Evolutionary conservation across 2,888 invertebrate genomes (phyloP), one percentile per base, ranked within the genome.

Genomic region (Eristalis intricaria): DNA sequence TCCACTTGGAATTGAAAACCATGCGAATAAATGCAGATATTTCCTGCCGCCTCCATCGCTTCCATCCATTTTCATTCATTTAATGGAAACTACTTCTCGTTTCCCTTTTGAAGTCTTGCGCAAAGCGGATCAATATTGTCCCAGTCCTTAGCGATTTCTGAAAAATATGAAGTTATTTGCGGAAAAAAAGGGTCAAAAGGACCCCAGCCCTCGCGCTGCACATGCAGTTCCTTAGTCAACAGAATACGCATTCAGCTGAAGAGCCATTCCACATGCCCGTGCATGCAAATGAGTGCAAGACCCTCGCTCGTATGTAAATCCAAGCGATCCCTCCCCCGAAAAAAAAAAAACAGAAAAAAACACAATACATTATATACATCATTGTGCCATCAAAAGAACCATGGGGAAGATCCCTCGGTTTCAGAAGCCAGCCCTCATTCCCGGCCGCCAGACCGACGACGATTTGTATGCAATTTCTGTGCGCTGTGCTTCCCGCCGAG

Each of bases 381-480:
- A 13, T 71, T 70, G 70, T 78, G 38, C 70, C 63, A 64, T 79
- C 56, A 23, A 65, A 76, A 38, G 63, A 80, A 73, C 13, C 22
- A 26, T 35, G 56, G 71, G 76, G 76, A 81, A 80, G 81, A 85
- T 85, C 81, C 76, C 81, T 81, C 80, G 35, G 64, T 76, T 79
- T n/a, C 35, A n/a, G 43, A 71, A 23, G 56, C 73, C 40, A 85
- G 80, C 81, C 81, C 75, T 76, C 50, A 15, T 66, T 58, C 50
- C 50, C 19, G 4, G 13, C 19, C 50, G 50, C 5, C 15, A 70
- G 66, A 76, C 56, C 71, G 58, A 58, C 71, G 58, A 58, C 70
- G 76, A 76, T 81, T 82, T 77, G 77, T 69, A 82, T 86, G 73
- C 74, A 82, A 29, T 74, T 82, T 77, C 74, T 61, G 77, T 86